These are phyloP conservation scores for Haemorhous mexicanus DNA, from an alignment of 2,113 vertebrate species.

Conservation along the genomic window DNA sequence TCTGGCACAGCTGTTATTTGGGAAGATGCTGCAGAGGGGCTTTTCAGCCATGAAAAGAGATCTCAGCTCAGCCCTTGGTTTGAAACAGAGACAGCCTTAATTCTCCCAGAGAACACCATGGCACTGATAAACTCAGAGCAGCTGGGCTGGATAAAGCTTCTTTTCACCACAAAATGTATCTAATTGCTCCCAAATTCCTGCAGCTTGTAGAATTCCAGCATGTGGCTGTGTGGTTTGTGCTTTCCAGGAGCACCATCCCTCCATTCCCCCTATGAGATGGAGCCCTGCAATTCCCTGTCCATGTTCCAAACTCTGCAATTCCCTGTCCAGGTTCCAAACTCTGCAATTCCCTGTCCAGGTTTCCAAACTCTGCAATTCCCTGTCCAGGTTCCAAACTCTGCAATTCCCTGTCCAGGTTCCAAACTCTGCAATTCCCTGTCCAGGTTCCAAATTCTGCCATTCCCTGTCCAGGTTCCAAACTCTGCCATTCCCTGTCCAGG, in stretches of 20 bases:
- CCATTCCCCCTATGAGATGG: background rate
- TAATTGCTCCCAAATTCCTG: background rate
- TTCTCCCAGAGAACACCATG: accelerated
- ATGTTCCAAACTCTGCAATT: too few species aligned
- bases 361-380: too few species aligned
- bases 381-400: too few species aligned
- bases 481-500: background rate
- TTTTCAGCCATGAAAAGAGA: background rate
- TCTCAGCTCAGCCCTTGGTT: background rate
- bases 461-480: background rate
- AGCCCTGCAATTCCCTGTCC: background rate
- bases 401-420: background rate
- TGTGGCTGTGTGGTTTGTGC: accelerated
- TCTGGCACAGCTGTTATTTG: background rate
- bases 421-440: too few species aligned
- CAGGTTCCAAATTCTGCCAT: background rate
- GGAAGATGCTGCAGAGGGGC: background rate
- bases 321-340: too few species aligned
- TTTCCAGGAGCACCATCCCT: accelerated
- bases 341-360: too few species aligned
- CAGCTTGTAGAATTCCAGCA: accelerated
- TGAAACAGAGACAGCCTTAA: accelerated
- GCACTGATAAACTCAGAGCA: too few species aligned
- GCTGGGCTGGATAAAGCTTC: background rate
- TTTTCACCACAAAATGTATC: background rate